Conservation (phyloP, 2,888 invertebrate genomes). For the Dione juno region DNA sequence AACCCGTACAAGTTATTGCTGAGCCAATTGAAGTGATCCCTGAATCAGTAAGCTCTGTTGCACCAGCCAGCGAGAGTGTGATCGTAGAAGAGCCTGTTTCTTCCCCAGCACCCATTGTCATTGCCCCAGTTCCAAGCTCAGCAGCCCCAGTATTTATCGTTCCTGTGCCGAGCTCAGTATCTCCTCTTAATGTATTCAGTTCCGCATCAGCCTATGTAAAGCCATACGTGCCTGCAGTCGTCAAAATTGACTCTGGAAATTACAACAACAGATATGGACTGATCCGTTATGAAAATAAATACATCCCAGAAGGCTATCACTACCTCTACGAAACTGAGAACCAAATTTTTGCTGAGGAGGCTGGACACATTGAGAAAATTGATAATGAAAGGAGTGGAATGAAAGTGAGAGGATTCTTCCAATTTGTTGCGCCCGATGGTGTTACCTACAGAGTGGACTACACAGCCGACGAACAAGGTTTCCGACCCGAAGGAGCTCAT, state of each 20-base stretch:
- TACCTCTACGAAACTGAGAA: conserved; percentile 78
- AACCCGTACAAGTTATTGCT: background rate
- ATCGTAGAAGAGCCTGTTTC: background rate
- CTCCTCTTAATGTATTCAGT: conserved; percentile 24
- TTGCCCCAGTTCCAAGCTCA: conserved; percentile 24
- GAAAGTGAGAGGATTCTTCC: conserved; percentile 72
- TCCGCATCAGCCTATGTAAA: conserved; percentile 26
- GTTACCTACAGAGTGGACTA: conserved; percentile 76
- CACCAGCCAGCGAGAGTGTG: background rate
- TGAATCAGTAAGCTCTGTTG: background rate
- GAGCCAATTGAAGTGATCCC: background rate
- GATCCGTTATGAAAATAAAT: conserved; percentile 69
- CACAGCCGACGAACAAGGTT: conserved; percentile 76
- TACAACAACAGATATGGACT: conserved; percentile 72
- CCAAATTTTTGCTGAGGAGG: conserved; percentile 76
- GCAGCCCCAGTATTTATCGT: conserved; percentile 19
- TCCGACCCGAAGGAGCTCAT: conserved; percentile 65
- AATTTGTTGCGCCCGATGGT: conserved; percentile 71
- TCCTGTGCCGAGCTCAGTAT: conserved; percentile 28
- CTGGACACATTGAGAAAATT: conserved; percentile 66
- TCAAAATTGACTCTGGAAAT: conserved; percentile 26
- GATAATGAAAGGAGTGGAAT: conserved; percentile 58
- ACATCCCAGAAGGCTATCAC: conserved; percentile 70
- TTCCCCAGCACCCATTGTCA: conserved; percentile 5
- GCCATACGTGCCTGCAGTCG: conserved; percentile 31